Evolutionary conservation across 2,113 vertebrate genomes (phyloP).

Genomic region (Vulpes vulpes): DNA sequence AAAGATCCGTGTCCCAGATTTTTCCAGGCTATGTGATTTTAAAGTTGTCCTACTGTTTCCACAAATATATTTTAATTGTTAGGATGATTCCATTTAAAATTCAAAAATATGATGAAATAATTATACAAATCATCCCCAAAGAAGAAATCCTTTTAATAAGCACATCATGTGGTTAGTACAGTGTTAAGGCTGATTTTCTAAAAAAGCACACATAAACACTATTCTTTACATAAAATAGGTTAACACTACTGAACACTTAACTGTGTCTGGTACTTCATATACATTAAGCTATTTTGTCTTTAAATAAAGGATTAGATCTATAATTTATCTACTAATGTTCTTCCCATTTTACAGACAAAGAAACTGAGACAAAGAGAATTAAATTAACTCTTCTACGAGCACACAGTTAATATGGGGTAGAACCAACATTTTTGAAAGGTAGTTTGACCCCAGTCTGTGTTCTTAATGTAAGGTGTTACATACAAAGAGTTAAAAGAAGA

Average conservation of each 20-base stretch:
- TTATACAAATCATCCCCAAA: not conserved
- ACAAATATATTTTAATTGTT: slow-evolving; percentile 23
- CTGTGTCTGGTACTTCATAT: not conserved
- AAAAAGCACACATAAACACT: not conserved
- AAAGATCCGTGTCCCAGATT: not conserved
- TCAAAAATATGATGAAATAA: slow-evolving; percentile 35
- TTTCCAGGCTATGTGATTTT: slow-evolving; percentile 38
- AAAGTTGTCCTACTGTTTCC: not conserved
- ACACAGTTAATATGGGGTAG: not conserved
- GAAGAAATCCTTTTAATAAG: slow-evolving; percentile 17
- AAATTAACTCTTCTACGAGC: slow-evolving; percentile 13
- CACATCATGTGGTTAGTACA: not conserved
- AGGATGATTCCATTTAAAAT: slow-evolving; percentile 34
- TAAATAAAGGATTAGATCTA: not conserved
- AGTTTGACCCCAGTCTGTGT: not conserved
- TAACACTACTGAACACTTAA: not conserved
- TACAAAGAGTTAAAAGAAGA: not conserved
- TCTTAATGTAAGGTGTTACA: not conserved
- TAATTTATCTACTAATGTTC: not conserved
- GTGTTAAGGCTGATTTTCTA: not conserved
- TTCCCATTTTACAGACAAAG: slow-evolving; percentile 13
- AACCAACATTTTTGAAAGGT: not conserved
- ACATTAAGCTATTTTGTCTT: not conserved
- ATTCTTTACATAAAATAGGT: not conserved
- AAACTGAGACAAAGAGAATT: slow-evolving; percentile 24